Percentiles rank a stretch among this genome's conserved stretches.
phyloP scores from a whole-genome alignment of 2,888 invertebrate species.

The Dichetophora obliterata region DNA sequence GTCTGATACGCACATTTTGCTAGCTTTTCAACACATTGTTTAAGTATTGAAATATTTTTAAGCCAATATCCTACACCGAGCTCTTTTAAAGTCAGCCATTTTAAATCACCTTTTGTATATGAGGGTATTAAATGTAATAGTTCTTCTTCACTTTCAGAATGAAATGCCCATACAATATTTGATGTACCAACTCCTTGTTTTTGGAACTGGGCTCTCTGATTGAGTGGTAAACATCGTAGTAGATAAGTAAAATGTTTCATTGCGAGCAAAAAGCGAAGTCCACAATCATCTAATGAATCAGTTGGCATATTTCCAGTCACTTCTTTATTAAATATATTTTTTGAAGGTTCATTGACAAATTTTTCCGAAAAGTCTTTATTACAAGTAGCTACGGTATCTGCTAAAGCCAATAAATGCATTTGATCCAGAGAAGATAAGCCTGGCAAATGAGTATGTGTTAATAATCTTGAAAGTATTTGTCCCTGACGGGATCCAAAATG shows the following conservation, averaged over 20 bases:
- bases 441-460: conserved; percentile 95
- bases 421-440: conserved; percentile 97
- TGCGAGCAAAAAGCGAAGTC: conserved; percentile 93
- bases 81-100: conserved; percentile 92
- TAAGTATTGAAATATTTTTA: conserved; percentile 84
- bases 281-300: conserved; percentile 96
- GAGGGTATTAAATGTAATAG: conserved; percentile 90
- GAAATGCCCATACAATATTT: conserved; percentile 98
- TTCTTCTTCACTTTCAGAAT: conserved; percentile 98
- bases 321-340: conserved; percentile 77
- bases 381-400: conserved; percentile 96
- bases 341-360: conserved; percentile 79
- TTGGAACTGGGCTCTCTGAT: conserved; percentile 88
- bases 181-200: conserved; percentile 89
- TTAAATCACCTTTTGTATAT: conserved; percentile 85
- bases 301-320: conserved; percentile 73
- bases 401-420: conserved; percentile 98
- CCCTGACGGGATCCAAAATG: conserved; percentile 91
- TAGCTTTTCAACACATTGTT: conserved; percentile 89
- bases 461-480: conserved; percentile 85
- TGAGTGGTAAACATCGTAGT: conserved; percentile 90
- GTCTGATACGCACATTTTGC: conserved; percentile 94
- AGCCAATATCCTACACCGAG: conserved; percentile 97
- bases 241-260: conserved; percentile 98
- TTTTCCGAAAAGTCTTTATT: conserved; percentile 89